phyloP scores from a whole-genome alignment of 2,888 invertebrate genomes.

The Monoplex corrugatus region DNA sequence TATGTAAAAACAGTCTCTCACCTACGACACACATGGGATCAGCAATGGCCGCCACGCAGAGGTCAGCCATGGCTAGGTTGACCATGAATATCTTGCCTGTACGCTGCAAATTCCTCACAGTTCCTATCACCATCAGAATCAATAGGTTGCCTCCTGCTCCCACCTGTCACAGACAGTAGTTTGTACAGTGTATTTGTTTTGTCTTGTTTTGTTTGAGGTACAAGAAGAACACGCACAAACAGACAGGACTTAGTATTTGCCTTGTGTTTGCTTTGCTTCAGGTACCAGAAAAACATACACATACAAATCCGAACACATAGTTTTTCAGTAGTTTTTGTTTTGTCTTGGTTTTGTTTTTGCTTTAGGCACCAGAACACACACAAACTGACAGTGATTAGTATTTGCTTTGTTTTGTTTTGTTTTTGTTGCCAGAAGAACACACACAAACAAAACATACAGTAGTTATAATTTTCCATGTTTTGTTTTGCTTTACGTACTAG shows the following conservation, averaged over 20 bases:
- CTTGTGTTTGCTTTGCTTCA: no score
- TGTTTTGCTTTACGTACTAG: no score
- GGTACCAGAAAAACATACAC: no score
- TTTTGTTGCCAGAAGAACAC: no score
- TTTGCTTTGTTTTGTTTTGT: no score
- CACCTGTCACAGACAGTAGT: conserved; percentile 45
- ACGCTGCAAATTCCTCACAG: conserved; percentile 65
- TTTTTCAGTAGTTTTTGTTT: no score
- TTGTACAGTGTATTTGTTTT: background rate
- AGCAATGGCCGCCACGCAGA: conserved; percentile 73
- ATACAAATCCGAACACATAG: no score
- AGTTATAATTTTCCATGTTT: no score
- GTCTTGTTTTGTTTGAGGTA: background rate
- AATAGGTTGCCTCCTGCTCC: conserved; percentile 72
- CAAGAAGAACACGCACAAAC: background rate
- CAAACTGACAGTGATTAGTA: no score
- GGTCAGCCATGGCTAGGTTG: conserved; percentile 75
- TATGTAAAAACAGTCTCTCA: conserved; percentile 57
- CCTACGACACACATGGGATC: conserved; percentile 77
- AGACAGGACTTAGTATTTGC: background rate
- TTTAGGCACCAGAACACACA: no score
- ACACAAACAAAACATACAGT: no score
- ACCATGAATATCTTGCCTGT: conserved; percentile 73
- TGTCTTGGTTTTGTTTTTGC: no score
- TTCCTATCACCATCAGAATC: conserved; percentile 65